Evolutionary conservation across 1,140 invertebrate genomes (phyloP).

Genomic region (Oreohelix idahoensis): DNA sequence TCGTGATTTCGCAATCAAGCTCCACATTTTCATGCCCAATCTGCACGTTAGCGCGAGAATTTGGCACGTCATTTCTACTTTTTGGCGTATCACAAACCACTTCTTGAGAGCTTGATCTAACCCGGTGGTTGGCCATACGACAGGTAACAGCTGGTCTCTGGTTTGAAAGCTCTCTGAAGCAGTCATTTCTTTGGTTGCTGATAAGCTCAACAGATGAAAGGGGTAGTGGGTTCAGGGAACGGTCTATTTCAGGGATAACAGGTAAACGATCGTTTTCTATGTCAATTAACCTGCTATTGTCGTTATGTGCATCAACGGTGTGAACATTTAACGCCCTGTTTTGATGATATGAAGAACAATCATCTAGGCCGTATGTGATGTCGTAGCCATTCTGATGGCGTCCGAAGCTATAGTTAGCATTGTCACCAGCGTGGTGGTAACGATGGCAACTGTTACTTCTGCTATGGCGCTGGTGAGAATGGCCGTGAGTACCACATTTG

Average conservation of each 20-base stretch:
- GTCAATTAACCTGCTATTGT: background rate
- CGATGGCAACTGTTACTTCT: background rate
- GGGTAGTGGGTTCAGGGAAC: background rate
- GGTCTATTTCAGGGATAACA: background rate
- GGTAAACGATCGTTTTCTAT: background rate
- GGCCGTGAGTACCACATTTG: background rate
- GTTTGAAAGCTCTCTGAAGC: background rate
- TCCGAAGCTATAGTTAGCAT: background rate
- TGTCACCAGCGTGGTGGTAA: background rate
- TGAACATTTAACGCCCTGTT: background rate
- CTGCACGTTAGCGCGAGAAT: background rate
- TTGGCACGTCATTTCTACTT: background rate
- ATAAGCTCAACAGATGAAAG: background rate
- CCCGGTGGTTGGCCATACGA: background rate
- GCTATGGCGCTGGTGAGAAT: background rate
- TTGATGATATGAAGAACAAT: background rate
- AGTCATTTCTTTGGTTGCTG: background rate
- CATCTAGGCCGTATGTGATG: background rate
- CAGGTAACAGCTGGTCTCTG: background rate
- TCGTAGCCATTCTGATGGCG: background rate
- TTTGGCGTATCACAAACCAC: background rate
- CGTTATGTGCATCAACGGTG: background rate
- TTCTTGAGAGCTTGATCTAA: background rate
- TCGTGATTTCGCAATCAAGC: background rate
- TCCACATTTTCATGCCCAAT: background rate